Percentiles rank a stretch among this genome's conserved stretches.
phyloP scores from a whole-genome alignment of 2,113 vertebrate species.

The Pseudonaja textilis region DNA sequence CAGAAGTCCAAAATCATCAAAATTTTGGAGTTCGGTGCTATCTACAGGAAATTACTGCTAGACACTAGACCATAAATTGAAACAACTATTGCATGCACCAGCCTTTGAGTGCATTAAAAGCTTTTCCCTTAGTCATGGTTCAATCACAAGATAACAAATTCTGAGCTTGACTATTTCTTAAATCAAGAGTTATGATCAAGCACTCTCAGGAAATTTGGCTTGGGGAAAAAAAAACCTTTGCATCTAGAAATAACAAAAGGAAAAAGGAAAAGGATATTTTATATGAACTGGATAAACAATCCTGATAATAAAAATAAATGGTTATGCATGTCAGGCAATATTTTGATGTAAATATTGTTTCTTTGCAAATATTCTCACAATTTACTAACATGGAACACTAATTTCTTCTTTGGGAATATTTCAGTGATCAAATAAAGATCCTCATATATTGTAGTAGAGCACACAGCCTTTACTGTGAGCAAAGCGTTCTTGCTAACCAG shows the following conservation, averaged over 20 bases:
- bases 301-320: constrained; percentile 3
- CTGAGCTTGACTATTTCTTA: constrained; percentile 9
- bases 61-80: not conserved
- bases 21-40: accelerated
- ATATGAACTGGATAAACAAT: constrained; percentile 1
- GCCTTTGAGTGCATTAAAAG: not conserved
- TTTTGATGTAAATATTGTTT: not conserved
- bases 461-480: not conserved
- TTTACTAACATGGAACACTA: not conserved
- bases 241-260: not conserved
- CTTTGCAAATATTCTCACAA: not conserved
- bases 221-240: not conserved
- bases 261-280: not conserved
- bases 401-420: not conserved
- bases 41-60: not conserved
- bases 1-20: not conserved
- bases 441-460: not conserved
- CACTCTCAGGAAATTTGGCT: not conserved
- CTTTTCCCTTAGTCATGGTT: constrained; percentile 19
- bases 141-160: constrained; percentile 29
- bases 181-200: constrained; percentile 14
- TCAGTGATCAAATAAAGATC: not conserved
- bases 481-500: not conserved
- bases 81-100: not conserved
- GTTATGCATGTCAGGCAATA: not conserved